phyloP scores from a whole-genome alignment of 2,113 vertebrate species.

The Otocyon megalotis region DNA sequence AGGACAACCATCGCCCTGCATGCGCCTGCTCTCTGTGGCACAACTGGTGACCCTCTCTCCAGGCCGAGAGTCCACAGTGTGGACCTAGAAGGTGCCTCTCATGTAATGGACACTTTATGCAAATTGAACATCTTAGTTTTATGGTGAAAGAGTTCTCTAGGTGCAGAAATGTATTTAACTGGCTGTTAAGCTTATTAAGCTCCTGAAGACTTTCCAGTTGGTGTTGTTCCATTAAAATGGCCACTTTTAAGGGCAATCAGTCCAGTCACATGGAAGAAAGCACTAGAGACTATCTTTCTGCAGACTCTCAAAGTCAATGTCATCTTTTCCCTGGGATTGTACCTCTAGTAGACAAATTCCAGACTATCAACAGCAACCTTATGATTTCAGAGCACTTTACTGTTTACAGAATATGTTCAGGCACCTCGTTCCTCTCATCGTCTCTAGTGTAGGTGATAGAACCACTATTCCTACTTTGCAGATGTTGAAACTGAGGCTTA shows the following conservation, averaged over 20 bases:
- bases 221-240: neutral
- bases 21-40: neutral
- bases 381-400: neutral
- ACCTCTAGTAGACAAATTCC: neutral
- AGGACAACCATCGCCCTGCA: neutral
- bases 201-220: neutral
- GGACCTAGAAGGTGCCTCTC: neutral
- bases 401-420: neutral
- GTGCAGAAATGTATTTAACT: neutral
- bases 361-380: neutral
- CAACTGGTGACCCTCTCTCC: neutral
- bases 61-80: neutral
- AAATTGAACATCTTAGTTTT: neutral
- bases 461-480: neutral
- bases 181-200: neutral
- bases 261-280: neutral
- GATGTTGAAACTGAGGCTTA: neutral
- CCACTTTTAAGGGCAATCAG: neutral
- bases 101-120: accelerated
- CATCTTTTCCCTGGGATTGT: neutral
- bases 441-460: neutral
- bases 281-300: neutral
- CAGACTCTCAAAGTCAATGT: neutral
- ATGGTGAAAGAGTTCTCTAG: neutral
- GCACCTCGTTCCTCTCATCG: neutral